A percentile compares a stretch with the other conserved stretches of the same genome.
These are phyloP conservation scores for Chrysina gloriosa DNA, from an alignment of 2,888 invertebrate species.

Conservation along the genomic window DNA sequence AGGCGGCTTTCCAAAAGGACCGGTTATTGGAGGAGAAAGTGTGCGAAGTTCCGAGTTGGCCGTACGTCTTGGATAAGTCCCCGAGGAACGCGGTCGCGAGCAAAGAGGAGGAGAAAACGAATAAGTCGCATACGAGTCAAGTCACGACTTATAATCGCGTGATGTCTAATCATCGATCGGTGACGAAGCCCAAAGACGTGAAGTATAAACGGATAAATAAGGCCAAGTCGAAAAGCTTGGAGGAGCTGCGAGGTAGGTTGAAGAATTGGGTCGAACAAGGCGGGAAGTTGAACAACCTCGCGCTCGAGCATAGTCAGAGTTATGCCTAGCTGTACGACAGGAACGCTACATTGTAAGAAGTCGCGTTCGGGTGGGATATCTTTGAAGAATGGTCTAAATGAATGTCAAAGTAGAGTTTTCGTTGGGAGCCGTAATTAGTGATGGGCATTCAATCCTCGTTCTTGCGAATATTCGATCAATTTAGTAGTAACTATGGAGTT, in stretches of 20 bases:
- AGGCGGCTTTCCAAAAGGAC: constrained; percentile 49
- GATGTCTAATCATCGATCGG: constrained; percentile 90
- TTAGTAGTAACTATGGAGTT: too few relatives aligned
- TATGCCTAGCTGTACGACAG: constrained; percentile 56
- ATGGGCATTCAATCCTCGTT: too few relatives aligned
- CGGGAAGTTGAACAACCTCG: constrained; percentile 74
- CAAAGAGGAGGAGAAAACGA: constrained; percentile 63
- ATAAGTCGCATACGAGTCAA: constrained; percentile 61
- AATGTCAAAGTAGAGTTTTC: too few relatives aligned
- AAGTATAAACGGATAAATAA: constrained; percentile 92
- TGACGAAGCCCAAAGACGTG: constrained; percentile 91
- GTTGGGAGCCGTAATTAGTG: too few relatives aligned
- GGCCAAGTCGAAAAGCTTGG: constrained; percentile 89
- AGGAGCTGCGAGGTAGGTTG: constrained; percentile 83
- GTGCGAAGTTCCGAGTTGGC: constrained; percentile 52
- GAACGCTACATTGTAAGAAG: constrained; percentile 34
- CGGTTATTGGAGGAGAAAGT: constrained; percentile 54
- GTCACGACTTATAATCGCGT: constrained; percentile 81
- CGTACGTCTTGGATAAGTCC: constrained; percentile 46
- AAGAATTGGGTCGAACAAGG: constrained; percentile 90
- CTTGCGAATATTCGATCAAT: too few relatives aligned
- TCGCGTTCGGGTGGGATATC: too few relatives aligned
- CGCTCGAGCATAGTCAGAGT: constrained; percentile 73
- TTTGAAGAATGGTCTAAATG: too few relatives aligned
- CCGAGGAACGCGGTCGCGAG: constrained; percentile 48